Evolutionary conservation across 1,140 invertebrate genomes (phyloP).

Genomic region (Pantala flavescens): DNA sequence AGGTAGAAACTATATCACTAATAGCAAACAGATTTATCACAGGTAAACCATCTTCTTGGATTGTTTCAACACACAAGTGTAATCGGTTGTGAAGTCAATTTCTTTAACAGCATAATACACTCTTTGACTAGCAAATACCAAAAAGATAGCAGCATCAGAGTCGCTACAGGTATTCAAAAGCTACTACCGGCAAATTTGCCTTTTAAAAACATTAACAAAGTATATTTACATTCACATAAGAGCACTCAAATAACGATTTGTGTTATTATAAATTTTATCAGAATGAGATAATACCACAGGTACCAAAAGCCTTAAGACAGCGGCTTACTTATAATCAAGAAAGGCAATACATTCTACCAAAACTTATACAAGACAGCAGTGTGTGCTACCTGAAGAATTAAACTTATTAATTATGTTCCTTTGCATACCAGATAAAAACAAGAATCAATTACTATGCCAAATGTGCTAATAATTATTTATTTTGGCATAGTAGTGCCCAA

Average conservation of each 20-base stretch:
- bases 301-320: too few species aligned
- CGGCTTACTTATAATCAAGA: neutral
- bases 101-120: neutral
- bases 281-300: too few species aligned
- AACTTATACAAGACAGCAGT: neutral
- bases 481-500: too few species aligned
- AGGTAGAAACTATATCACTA: neutral
- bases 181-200: neutral
- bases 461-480: too few species aligned
- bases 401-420: too few species aligned
- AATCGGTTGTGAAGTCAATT: neutral
- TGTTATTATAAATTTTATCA: too few species aligned
- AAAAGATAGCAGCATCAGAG: neutral
- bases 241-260: too few species aligned
- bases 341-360: neutral
- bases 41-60: neutral
- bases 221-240: too few species aligned
- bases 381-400: too few species aligned
- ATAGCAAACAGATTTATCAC: neutral
- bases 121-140: conserved; percentile 2
- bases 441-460: too few species aligned
- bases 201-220: too few species aligned
- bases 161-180: neutral
- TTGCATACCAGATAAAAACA: too few species aligned
- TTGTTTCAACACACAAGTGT: neutral